Evolutionary conservation across 2,888 invertebrate genomes (phyloP).

Genomic region (Miltochrista miniata): DNA sequence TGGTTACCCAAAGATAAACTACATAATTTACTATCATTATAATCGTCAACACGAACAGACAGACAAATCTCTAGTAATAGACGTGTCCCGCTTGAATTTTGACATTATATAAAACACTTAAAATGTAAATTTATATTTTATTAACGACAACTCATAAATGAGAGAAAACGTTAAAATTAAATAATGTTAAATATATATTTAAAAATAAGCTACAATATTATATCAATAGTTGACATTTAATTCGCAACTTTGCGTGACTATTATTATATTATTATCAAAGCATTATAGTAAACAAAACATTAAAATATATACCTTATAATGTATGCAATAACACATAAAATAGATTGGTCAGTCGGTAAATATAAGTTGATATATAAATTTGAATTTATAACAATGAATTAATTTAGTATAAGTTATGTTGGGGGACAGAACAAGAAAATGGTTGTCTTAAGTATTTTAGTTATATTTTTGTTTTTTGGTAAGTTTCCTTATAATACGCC

Average conservation of each 20-base stretch:
- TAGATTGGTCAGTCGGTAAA: background rate
- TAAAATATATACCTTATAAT: background rate
- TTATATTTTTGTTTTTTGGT: constrained; percentile 20
- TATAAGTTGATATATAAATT: constrained; percentile 20
- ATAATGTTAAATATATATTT: background rate
- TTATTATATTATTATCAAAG: constrained; percentile 2
- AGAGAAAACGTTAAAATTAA: background rate
- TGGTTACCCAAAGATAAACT: no score
- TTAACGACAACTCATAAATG: no score
- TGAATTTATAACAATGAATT: background rate
- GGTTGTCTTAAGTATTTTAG: constrained; percentile 7
- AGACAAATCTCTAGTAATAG: no score
- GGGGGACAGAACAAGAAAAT: constrained; percentile 1
- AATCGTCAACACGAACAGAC: no score
- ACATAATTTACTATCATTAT: no score
- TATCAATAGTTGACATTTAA: constrained; percentile 12
- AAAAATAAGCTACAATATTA: background rate
- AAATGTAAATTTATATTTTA: no score
- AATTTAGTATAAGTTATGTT: constrained; percentile 3
- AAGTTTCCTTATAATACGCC: constrained; percentile 1
- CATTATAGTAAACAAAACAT: background rate
- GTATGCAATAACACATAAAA: background rate
- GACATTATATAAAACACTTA: no score
- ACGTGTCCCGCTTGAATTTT: no score
- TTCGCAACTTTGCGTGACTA: constrained; percentile 5